Evolutionary conservation across 2,888 invertebrate genomes (phyloP), one percentile per base, ranked within the genome.

Genomic region (Plagodis dolabraria): DNA sequence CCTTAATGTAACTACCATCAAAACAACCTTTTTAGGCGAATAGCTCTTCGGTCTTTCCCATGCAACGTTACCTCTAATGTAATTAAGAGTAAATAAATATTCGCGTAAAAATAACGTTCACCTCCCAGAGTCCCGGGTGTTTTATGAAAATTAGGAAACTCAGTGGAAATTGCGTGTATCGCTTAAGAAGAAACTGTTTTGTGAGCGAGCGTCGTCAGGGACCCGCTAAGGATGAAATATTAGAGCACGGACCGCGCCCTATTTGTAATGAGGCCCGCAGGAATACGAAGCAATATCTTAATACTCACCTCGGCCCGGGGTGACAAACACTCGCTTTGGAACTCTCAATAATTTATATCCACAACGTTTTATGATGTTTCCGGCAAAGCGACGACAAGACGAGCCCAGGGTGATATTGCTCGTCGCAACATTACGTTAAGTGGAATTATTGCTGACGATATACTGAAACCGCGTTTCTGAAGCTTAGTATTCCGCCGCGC

Each of bases 241-340:
- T 84, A 79, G 79, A 82, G 81, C 85, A 83, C 85, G 85, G 75
- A 79, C 79, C 81, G 78, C 82, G 76, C 83, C 81, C 82, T 80
- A 71, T 76, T 77, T 75, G 80, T 92, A 90, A 92, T 88, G 92
- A 92, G 90, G 74, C 92, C 89, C 90, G 70, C 71, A 83, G 90
- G 92, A 88, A 86, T 88, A 88, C 83, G 82, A 80, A 86, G 90
- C 89, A 92, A 92, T 92, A 90, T 91, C 92, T 87, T 92, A 91
- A 91, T 90, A 92, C 85, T 83, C 77, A 80, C 83, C 86, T 77
- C 79, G 82, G 83, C 82, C 82, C 77, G 76, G 78, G 82, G 86
- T 90, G 91, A 92, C 90, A 90, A 91, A 91, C 89, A 87, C 86
- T 79, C 80, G 87, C 84, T 83, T 82, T 81, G 80, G 83, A 89